Conservation (phyloP, 2,797 vertebrate genomes). For the Liasis olivaceus region DNA sequence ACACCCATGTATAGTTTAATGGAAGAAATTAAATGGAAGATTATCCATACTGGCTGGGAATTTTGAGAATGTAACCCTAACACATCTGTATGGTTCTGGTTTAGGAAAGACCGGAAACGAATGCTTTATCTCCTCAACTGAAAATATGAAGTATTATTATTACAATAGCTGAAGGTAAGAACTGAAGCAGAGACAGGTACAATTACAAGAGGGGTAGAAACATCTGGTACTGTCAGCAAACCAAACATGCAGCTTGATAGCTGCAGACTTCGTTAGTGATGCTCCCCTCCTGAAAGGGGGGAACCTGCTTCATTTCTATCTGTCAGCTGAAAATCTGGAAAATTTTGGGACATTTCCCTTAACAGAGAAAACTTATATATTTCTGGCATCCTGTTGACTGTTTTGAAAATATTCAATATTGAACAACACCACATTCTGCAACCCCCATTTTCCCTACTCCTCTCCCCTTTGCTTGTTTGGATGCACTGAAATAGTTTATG, state of each 20-base stretch:
- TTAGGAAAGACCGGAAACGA: neutral
- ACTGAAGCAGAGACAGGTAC: neutral
- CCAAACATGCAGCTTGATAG: neutral
- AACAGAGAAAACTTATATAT: neutral
- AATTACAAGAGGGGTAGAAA: neutral
- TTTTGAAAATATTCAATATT: slow-evolving; percentile 1
- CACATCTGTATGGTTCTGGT: neutral
- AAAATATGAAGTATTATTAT: neutral
- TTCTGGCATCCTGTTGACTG: neutral
- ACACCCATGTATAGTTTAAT: neutral
- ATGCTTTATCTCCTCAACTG: neutral
- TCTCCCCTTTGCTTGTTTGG: slow-evolving; percentile 2
- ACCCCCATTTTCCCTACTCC: neutral
- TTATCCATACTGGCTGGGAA: neutral
- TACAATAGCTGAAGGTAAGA: neutral
- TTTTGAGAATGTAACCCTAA: neutral
- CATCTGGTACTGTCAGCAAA: neutral
- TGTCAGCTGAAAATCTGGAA: slow-evolving; percentile 1
- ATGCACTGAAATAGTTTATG: slow-evolving; percentile 36
- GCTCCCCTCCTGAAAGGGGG: neutral
- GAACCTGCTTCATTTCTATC: neutral
- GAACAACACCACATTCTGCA: neutral
- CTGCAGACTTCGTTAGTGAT: neutral
- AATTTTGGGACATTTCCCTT: neutral
- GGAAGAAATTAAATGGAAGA: neutral